A percentile compares a stretch with the other conserved stretches of the same genome.
phyloP scores from a whole-genome alignment of 2,113 vertebrate genomes.

The Paracanthobrama guichenoti region DNA sequence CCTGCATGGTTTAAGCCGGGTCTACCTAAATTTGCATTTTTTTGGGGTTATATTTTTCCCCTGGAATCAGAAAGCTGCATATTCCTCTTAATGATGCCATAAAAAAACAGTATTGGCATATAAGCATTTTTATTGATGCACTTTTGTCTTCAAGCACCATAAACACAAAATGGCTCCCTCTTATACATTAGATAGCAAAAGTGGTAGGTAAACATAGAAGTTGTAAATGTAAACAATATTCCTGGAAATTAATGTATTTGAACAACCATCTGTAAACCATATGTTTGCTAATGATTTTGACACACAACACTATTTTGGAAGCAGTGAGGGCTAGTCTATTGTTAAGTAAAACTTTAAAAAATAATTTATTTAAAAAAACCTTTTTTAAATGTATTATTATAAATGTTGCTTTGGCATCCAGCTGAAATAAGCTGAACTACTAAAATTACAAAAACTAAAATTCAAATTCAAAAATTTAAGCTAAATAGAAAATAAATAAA shows the following conservation, averaged over 20 bases:
- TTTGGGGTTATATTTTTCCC: neutral
- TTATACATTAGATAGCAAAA: neutral
- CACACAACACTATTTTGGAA: neutral
- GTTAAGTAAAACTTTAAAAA: neutral
- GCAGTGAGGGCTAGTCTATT: neutral
- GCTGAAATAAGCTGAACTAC: too few species aligned
- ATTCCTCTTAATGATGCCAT: neutral
- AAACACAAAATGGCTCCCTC: neutral
- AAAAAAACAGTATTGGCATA: neutral
- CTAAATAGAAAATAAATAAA: too few species aligned
- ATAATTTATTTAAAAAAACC: neutral
- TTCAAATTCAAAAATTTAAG: too few species aligned
- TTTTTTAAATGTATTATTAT: too few species aligned
- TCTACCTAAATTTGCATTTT: neutral
- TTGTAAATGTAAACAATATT: neutral
- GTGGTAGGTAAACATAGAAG: neutral
- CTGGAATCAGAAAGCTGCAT: neutral
- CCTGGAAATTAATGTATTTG: neutral
- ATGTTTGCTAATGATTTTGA: neutral
- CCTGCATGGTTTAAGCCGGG: neutral
- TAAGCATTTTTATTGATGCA: neutral
- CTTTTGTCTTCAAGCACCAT: neutral
- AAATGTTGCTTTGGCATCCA: too few species aligned
- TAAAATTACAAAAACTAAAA: too few species aligned
- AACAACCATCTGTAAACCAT: neutral